Conservation (phyloP, 2,797 vertebrate genomes). For the Chloroceryle amazona region DNA sequence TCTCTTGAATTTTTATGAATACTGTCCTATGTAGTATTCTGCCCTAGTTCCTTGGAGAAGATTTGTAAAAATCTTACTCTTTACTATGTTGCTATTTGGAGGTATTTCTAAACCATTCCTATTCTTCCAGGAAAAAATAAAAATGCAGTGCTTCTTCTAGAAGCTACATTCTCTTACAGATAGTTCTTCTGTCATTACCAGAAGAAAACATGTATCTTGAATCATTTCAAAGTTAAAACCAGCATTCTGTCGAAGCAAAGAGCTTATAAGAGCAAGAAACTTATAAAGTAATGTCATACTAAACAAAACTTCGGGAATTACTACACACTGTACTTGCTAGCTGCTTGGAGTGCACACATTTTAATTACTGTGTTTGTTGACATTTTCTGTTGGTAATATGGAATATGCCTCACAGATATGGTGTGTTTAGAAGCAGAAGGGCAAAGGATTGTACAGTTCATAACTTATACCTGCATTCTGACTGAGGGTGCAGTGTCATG, state of each 20-base stretch:
- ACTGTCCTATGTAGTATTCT: background rate
- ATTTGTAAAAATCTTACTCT: background rate
- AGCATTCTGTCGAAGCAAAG: background rate
- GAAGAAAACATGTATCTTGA: background rate
- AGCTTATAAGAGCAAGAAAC: background rate
- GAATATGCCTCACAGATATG: background rate
- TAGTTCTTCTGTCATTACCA: background rate
- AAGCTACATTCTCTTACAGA: background rate
- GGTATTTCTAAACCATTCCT: background rate
- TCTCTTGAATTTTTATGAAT: background rate
- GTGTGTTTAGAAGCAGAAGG: background rate
- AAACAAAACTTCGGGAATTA: background rate
- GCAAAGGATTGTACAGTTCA: background rate
- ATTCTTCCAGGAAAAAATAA: background rate
- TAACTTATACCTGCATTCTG: background rate
- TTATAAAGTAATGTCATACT: background rate
- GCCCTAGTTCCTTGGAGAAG: background rate
- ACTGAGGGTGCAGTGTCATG: background rate
- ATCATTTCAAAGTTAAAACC: background rate
- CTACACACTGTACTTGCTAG: background rate
- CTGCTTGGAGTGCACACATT: background rate
- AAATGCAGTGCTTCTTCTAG: background rate
- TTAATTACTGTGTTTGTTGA: background rate
- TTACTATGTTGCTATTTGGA: background rate
- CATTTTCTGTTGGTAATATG: background rate